Evolutionary conservation across 2,797 vertebrate species (phyloP).

Genomic region (Acanthurus leucopareius): DNA sequence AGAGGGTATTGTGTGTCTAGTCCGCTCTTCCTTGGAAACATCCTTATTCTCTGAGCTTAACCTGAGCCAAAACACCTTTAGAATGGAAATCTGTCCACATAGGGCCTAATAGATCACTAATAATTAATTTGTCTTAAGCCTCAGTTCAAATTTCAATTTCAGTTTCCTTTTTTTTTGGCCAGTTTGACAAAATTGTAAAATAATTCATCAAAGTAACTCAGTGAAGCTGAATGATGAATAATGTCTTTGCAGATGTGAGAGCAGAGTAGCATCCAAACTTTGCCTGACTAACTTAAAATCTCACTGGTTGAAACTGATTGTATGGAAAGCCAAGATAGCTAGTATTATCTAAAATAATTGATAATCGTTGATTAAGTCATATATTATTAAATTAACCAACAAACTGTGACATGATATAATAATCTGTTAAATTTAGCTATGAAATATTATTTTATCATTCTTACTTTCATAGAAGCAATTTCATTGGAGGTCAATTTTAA

Average conservation of each 20-base stretch:
- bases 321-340: background rate
- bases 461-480: background rate
- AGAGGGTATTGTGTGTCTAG: conserved; percentile 20
- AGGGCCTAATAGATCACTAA: conserved; percentile 8
- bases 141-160: conserved; percentile 67
- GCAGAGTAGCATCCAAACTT: background rate
- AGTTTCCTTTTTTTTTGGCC: background rate
- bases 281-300: background rate
- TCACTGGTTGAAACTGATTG: too few relatives aligned
- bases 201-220: conserved; percentile 23
- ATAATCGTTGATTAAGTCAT: too few relatives aligned
- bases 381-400: background rate
- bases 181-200: conserved; percentile 10
- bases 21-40: conserved; percentile 38
- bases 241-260: conserved; percentile 17
- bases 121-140: conserved; percentile 70
- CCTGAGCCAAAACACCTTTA: conserved; percentile 74
- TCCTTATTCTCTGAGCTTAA: conserved; percentile 50
- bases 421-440: background rate
- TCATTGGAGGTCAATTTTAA: background rate
- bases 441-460: background rate
- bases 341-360: background rate
- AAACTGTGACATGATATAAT: conserved; percentile 3
- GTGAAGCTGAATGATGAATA: conserved; percentile 26
- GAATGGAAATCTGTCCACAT: conserved; percentile 81